Evolutionary conservation across 2,113 vertebrate genomes (phyloP), one percentile per base, ranked within the genome.

Genomic region (Microtus oregoni): DNA sequence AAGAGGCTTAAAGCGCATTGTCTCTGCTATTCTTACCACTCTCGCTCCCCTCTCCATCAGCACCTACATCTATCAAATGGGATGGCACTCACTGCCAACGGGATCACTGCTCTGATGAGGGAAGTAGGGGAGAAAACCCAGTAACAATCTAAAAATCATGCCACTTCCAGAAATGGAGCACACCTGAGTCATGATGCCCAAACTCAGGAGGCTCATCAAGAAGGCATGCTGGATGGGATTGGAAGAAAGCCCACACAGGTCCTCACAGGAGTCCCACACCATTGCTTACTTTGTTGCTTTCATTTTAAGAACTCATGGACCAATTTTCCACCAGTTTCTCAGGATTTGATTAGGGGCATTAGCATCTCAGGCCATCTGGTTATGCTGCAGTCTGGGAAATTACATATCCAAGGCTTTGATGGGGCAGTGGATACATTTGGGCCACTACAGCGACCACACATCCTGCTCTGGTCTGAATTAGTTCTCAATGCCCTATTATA

Each of bases 231-330:
- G 72, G 70, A 5, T 0, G 5, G 47, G 19, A 77, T 0, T 22
- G 47, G 41, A 70, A 58, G 13, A 19, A 78, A 79, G 28, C 9
- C 26, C 24, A 3, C 38, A 3, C 3, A 15, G 50, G 47, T 76
- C 47, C 79, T 41, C 76, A 55, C 30, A 0, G 2, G 68, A 94
- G 55, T 47, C 30, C 14, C 79, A 1, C 4, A 79, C 12, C 1
- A 7, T 52, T 47, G 55, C 68, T 90, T 95, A 41, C 75, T 67
- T 75, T 86, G 75, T 88, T 90, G 58, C 28, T 90, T 94, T 50
- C 28, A 67, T 78, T 94, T 61, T 73, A 86, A 52, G 44, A 41
- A 12, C 61, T 38, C 44, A 6, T 15, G 30, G 87, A 50, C 38
- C 63, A 65, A 77, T 65, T 95, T 93, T 90, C 41, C 3, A 61